Evolutionary conservation across 2,888 invertebrate genomes (phyloP), one percentile per base, ranked within the genome.

Genomic region (Drosophila cracens): DNA sequence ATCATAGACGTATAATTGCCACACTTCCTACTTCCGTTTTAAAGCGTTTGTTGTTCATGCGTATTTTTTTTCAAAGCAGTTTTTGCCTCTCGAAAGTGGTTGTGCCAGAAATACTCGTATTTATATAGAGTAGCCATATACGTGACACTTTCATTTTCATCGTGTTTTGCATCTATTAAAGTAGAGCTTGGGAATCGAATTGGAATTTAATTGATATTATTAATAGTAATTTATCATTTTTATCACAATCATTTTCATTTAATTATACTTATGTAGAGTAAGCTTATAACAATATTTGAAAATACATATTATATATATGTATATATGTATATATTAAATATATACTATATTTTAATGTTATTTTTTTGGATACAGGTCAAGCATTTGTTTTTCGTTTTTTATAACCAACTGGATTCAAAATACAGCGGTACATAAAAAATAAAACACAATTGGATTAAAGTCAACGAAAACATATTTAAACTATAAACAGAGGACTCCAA

Each of bases 1-100:
- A 25, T 36, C 10, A 40, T 18, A 46, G 16, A 31, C 48, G 66
- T 68, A 63, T 84, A 84, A 85, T 84, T 84, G 81, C 86, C 76
- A 71, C 81, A 85, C 83, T 85, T 82, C 83, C 80, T 56, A 84
- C 76, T 87, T 83, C 82, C 82, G 82, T 70, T 87, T 76, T 27
- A 53, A 72, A 74, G 70, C 51, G 57, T 63, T 63, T 36, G 38
- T 62, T 40, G n/a, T 52, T 40, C 52, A 48, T n/a, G 18, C 34
- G 18, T 8, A 33, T 49, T 25, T 58, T 59, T 43, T 57, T 61
- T 34, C 34, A 70, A 71, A 62, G 54, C 59, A 52, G 49, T 51
- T 60, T 73, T 79, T 66, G 48, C 61, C 48, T 54, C 83, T 83
- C 67, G 83, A 88, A 88, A 86, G 87, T 88, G 78, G 88, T 86